These are phyloP conservation scores for Onychostoma macrolepis DNA, from an alignment of 2,113 vertebrate species.

Conservation along the genomic window DNA sequence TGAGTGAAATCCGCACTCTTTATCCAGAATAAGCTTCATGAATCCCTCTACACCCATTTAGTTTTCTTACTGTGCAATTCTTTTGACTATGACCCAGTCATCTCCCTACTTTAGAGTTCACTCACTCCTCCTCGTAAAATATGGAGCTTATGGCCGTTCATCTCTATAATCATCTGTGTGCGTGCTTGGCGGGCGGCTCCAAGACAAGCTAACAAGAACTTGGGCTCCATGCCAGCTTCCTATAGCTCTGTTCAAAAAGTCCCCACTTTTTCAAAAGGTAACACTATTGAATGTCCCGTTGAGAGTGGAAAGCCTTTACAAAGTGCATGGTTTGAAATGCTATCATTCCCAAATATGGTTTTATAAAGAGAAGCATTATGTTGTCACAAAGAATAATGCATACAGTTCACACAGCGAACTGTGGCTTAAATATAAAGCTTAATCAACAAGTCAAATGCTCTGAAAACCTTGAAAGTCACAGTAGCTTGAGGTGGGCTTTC, in stretches of 20 bases:
- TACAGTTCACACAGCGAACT: slow-evolving; percentile 16
- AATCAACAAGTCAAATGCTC: slow-evolving; percentile 33
- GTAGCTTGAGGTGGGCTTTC: slow-evolving; percentile 18
- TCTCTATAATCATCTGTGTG: slow-evolving; percentile 76
- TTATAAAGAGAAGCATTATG: slow-evolving; percentile 32
- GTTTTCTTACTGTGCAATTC: slow-evolving; percentile 64
- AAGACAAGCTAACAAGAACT: slow-evolving; percentile 61
- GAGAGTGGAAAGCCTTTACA: slow-evolving; percentile 43
- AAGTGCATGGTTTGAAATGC: slow-evolving; percentile 41
- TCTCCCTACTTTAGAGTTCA: slow-evolving; percentile 70
- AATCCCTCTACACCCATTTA: slow-evolving; percentile 78
- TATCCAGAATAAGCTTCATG: slow-evolving; percentile 75
- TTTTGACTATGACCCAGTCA: slow-evolving; percentile 60
- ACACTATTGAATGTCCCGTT: slow-evolving; percentile 47
- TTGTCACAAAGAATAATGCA: slow-evolving; percentile 32
- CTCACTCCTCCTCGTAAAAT: slow-evolving; percentile 68
- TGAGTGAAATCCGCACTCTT: slow-evolving; percentile 68
- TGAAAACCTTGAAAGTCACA: neutral
- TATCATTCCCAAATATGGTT: slow-evolving; percentile 48
- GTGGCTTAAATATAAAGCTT: slow-evolving; percentile 30
- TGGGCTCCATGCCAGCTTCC: slow-evolving; percentile 64
- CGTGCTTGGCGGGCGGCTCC: slow-evolving; percentile 55
- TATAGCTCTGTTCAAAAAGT: slow-evolving; percentile 56
- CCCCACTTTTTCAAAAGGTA: slow-evolving; percentile 42
- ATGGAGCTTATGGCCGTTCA: slow-evolving; percentile 74